A percentile compares a stretch with the other conserved stretches of the same genome.
Evolutionary conservation across 2,888 invertebrate genomes (phyloP).

Genomic region (Desoria tigrina): DNA sequence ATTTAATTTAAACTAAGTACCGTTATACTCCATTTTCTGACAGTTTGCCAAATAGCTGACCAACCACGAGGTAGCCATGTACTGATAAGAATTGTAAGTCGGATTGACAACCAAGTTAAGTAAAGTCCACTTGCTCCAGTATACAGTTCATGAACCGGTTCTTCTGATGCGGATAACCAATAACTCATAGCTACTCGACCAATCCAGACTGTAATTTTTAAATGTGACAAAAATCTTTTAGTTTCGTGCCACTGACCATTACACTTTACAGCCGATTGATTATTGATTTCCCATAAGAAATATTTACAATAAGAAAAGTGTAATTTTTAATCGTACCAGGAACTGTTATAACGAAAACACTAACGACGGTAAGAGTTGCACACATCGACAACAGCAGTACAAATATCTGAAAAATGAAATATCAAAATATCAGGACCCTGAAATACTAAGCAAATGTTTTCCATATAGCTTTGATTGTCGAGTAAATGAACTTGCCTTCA

Average conservation of each 20-base stretch:
- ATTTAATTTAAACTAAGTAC: no score
- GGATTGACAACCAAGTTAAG: conserved; percentile 88
- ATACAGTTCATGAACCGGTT: conserved; percentile 84
- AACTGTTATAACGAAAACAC: conserved; percentile 79
- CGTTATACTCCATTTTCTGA: conserved; percentile 49
- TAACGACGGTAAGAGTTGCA: conserved; percentile 78
- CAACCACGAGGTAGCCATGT: conserved; percentile 85
- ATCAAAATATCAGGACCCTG: no score
- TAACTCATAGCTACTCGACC: conserved; percentile 52
- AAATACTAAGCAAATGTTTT: no score
- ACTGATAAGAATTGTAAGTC: conserved; percentile 76
- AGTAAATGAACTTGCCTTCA: conserved; percentile 56
- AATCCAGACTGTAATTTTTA: conserved; percentile 45
- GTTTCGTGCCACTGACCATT: no score
- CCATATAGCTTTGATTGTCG: no score
- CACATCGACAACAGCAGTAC: conserved; percentile 75
- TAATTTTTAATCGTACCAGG: conserved; percentile 62
- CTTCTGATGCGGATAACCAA: conserved; percentile 49
- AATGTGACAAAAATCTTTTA: no score
- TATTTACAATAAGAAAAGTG: no score
- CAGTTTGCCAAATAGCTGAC: conserved; percentile 47
- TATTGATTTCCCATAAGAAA: no score
- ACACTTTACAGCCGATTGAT: no score
- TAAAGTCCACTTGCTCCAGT: conserved; percentile 94
- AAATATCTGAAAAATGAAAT: conserved; percentile 58